These are phyloP conservation scores for Erebia epiphron DNA, from an alignment of 2,888 invertebrate species.

Conservation along the genomic window DNA sequence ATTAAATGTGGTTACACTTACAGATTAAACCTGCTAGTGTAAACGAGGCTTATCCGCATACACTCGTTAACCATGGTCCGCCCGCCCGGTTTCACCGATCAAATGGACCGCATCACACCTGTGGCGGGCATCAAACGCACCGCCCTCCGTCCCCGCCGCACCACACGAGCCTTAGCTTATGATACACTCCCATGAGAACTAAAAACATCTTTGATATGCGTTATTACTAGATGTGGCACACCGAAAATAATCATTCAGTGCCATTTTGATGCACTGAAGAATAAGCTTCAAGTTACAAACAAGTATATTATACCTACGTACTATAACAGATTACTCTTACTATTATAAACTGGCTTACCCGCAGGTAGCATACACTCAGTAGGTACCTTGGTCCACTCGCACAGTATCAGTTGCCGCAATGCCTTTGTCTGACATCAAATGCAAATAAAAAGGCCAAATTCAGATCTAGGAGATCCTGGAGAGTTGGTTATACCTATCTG, in stretches of 20 bases:
- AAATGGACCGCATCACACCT: constrained; percentile 64
- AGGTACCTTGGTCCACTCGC: no score
- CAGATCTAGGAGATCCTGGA: no score
- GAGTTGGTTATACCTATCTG: no score
- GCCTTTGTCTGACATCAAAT: no score
- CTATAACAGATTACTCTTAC: no score
- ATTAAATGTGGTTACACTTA: background rate
- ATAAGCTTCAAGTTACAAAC: background rate
- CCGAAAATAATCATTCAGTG: background rate
- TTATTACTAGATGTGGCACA: constrained; percentile 47
- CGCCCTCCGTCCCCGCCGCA: constrained; percentile 50
- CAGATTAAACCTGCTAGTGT: background rate
- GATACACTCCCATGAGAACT: constrained; percentile 73
- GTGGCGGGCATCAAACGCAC: constrained; percentile 69
- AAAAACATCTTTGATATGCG: constrained; percentile 48
- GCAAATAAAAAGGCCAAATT: no score
- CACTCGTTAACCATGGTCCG: constrained; percentile 38
- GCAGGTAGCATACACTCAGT: no score
- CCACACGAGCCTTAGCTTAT: constrained; percentile 62
- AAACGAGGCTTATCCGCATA: background rate
- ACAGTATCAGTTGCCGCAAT: no score
- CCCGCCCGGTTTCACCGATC: constrained; percentile 38
- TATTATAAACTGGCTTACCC: no score
- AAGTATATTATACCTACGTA: no score
- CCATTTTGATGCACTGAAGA: no score